Percentiles rank a stretch among this genome's conserved stretches.
These are phyloP conservation scores for Drosophila santomea DNA, from an alignment of 1,140 invertebrate genomes.

Conservation along the genomic window DNA sequence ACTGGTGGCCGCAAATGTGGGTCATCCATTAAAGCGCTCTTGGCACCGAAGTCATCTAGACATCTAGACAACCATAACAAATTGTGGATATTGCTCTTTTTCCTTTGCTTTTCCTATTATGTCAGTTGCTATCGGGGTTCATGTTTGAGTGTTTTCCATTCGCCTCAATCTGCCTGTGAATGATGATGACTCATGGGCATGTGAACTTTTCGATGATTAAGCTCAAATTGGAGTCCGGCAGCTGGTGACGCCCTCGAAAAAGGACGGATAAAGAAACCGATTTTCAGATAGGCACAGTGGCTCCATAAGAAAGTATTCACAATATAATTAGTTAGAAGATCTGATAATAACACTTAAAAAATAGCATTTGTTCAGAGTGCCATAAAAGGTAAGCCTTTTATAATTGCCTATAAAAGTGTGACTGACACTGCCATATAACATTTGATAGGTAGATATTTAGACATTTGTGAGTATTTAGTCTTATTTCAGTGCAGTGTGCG, in stretches of 20 bases:
- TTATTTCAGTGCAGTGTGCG: slow-evolving; percentile 6
- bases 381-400: no score
- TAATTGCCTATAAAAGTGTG: no score
- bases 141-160: slow-evolving; percentile 41
- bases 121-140: slow-evolving; percentile 20
- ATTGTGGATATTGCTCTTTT: slow-evolving; percentile 36
- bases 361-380: no score
- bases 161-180: slow-evolving; percentile 23
- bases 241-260: slow-evolving; percentile 37
- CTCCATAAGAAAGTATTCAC: no score
- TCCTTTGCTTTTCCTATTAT: slow-evolving; percentile 23
- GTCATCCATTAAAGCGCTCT: slow-evolving; percentile 46
- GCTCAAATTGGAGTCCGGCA: slow-evolving; percentile 40
- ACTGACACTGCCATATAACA: no score
- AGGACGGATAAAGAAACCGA: not conserved
- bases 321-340: no score
- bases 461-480: no score
- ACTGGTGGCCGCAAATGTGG: slow-evolving; percentile 39
- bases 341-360: no score
- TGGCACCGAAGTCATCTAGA: slow-evolving; percentile 8
- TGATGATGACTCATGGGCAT: slow-evolving; percentile 31
- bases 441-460: no score
- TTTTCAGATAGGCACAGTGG: no score
- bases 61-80: slow-evolving; percentile 21
- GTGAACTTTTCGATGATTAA: slow-evolving; percentile 47